A percentile compares a stretch with the other conserved stretches of the same genome.
Evolutionary conservation across 1,140 invertebrate genomes (phyloP).

Genomic region (Aphaenogaster rudis): DNA sequence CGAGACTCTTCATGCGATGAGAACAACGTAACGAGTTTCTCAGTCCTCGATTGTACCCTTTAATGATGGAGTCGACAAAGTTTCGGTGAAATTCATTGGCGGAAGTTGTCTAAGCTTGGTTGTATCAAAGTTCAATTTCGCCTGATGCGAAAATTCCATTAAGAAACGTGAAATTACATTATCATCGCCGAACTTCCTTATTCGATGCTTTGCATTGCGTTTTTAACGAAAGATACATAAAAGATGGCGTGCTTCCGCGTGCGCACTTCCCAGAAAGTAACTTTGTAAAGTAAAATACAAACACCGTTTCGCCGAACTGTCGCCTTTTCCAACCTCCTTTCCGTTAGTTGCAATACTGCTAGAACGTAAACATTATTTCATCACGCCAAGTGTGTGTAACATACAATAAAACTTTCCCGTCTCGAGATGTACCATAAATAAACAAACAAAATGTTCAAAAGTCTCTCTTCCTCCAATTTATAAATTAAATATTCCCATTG

Average conservation of each 20-base stretch:
- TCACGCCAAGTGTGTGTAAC: not conserved
- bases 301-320: constrained; percentile 3
- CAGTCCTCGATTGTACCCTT: constrained; percentile 15
- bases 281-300: constrained; percentile 37
- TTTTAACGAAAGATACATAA: constrained; percentile 28
- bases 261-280: constrained; percentile 6
- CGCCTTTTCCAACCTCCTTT: not conserved
- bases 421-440: not conserved
- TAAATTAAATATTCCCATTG: not conserved
- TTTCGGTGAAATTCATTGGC: constrained; percentile 27
- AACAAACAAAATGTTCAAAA: constrained; percentile 5
- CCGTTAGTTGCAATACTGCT: constrained; percentile 7
- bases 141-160: constrained; percentile 51
- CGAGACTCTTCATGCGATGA: constrained; percentile 3
- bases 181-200: not conserved
- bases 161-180: constrained; percentile 33
- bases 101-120: constrained; percentile 32
- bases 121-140: constrained; percentile 51
- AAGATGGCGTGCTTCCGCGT: not conserved
- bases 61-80: constrained; percentile 35
- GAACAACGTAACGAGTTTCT: constrained; percentile 43
- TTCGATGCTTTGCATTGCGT: not conserved
- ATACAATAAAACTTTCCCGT: constrained; percentile 7
- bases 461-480: not conserved
- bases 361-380: constrained; percentile 28